Percentiles rank a stretch among this genome's conserved stretches.
Conservation (phyloP, 2,888 invertebrate species). For the Graphium colonna region DNA sequence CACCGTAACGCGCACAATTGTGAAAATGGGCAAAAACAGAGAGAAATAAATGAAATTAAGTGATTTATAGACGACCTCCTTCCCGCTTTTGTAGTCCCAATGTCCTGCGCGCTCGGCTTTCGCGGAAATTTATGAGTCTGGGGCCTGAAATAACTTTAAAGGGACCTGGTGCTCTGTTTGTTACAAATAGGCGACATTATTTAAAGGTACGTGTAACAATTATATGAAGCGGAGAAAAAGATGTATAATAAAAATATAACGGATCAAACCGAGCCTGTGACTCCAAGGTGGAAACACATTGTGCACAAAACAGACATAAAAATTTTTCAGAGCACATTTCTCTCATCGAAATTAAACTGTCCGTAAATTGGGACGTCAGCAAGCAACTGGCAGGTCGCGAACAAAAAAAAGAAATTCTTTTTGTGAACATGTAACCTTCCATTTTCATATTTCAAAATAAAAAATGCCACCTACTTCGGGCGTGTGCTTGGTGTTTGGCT, state of each 20-base stretch:
- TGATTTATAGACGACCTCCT: conserved; percentile 7
- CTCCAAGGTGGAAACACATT: too few relatives aligned
- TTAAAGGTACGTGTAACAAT: background rate
- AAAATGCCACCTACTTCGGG: background rate
- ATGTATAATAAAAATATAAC: too few relatives aligned
- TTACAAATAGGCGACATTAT: conserved; percentile 6
- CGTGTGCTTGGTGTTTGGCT: conserved; percentile 4
- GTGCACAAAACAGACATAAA: too few relatives aligned
- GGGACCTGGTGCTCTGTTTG: background rate
- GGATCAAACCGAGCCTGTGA: too few relatives aligned
- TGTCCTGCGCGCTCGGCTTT: background rate
- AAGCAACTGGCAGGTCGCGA: background rate
- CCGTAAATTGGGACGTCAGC: background rate
- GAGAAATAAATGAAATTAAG: conserved; percentile 14
- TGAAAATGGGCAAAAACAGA: conserved; percentile 3
- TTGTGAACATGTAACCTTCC: background rate
- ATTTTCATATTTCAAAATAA: background rate
- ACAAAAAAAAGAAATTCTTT: too few relatives aligned
- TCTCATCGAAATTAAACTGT: background rate
- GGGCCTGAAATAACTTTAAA: conserved; percentile 5
- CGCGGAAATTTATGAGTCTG: conserved; percentile 11
- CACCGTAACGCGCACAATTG: background rate
- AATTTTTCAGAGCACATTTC: background rate
- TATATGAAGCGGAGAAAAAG: background rate
- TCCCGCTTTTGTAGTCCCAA: conserved; percentile 7